Evolutionary conservation across 2,797 vertebrate species (phyloP).

Genomic region (Phoeniculus purpureus): DNA sequence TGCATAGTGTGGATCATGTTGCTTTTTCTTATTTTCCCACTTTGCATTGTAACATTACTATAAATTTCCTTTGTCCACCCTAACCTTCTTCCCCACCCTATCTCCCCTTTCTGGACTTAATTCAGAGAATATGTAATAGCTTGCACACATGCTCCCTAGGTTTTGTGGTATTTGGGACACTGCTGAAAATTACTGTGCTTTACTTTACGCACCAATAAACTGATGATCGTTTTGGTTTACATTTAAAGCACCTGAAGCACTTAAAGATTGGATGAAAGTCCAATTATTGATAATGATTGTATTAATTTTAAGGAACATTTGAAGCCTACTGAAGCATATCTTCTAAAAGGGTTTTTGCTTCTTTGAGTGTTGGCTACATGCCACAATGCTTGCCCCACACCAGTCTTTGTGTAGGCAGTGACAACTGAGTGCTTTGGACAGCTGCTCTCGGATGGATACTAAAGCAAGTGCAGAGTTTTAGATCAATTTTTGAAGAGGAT

Average conservation of each 20-base stretch:
- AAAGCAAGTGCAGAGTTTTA: background rate
- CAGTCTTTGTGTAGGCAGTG: background rate
- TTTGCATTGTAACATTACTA: background rate
- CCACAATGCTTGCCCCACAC: background rate
- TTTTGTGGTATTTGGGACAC: background rate
- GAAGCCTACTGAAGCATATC: background rate
- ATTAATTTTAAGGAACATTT: background rate
- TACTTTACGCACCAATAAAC: background rate
- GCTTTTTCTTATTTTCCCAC: background rate
- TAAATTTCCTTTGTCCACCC: background rate
- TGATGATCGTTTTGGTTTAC: background rate
- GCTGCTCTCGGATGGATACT: background rate
- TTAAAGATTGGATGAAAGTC: background rate
- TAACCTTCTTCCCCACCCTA: accelerated
- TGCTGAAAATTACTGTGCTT: background rate
- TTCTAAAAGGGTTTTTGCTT: background rate
- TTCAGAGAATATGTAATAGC: background rate
- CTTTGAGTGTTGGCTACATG: background rate
- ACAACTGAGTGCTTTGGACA: background rate
- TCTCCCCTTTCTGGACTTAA: background rate
- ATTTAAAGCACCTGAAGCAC: background rate
- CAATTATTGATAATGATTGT: background rate
- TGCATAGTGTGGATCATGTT: accelerated
- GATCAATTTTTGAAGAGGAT: background rate
- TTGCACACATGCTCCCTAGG: background rate